Percentiles rank a stretch among this genome's conserved stretches.
These are phyloP conservation scores for Brachyistius frenatus DNA, from an alignment of 2,113 vertebrate genomes.

Conservation along the genomic window DNA sequence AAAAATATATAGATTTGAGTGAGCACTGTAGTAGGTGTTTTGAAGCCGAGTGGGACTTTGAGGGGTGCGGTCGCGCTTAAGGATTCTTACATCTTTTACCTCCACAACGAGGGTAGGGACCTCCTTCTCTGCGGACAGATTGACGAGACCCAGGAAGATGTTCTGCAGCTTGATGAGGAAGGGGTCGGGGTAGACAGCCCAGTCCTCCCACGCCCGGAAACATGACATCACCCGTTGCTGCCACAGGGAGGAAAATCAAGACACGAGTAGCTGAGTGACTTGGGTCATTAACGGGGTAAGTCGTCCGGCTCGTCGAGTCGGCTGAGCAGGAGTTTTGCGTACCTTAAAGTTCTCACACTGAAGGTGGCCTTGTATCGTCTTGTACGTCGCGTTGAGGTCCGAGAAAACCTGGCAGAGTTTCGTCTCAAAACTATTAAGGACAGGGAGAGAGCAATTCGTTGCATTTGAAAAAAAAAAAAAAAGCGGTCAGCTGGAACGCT, in stretches of 20 bases:
- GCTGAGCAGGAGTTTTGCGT: constrained; percentile 21
- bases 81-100: constrained; percentile 47
- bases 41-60: neutral
- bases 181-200: constrained; percentile 98
- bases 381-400: constrained; percentile 97
- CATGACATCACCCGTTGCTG: constrained; percentile 99
- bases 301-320: neutral
- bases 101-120: constrained; percentile 41
- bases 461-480: neutral
- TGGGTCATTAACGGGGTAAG: neutral
- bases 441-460: neutral
- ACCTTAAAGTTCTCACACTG: constrained; percentile 99
- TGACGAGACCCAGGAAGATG: constrained; percentile 98
- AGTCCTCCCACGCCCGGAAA: constrained; percentile 99
- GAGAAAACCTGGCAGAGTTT: constrained; percentile 98
- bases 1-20: neutral
- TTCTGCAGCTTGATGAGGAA: constrained; percentile 99
- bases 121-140: constrained; percentile 93
- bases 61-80: neutral
- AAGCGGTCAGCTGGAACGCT: neutral
- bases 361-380: constrained; percentile 97
- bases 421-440: constrained; percentile 94
- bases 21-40: neutral
- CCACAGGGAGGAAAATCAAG: neutral
- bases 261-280: neutral